Evolutionary conservation across 2,797 vertebrate species (phyloP), one percentile per base, ranked within the genome.

Genomic region (Sciaenops ocellatus): DNA sequence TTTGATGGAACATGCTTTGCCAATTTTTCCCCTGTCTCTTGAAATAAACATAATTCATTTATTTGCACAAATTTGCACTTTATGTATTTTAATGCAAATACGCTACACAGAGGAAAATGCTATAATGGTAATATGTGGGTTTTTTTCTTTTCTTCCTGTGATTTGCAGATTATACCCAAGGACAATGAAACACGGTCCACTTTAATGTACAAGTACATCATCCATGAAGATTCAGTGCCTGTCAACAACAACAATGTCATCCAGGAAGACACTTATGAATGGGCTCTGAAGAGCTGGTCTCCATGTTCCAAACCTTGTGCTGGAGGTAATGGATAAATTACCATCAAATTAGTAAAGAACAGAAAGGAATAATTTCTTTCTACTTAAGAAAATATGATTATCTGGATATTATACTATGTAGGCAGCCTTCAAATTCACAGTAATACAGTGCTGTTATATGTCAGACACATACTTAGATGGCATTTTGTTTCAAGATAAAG

Each of bases 231-330:
- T 67, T 98, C 97, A 0, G 96, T 98, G 12, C 97, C 97, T 0
- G 94, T 99, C 89, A 98, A 96, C 94, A 98, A 96, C 93, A 99
- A 99, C 94, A 99, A 99, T 0, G 97, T 99, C 6, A 97, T 99
- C 56, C 97, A 97, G 89, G 98, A 99, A 78, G 98, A 99, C 68
- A 82, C 91, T 0, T 99, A 97, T 0, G 98, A 99, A 89, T 99
- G 98, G 98, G 98, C 97, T 0, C 90, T 99, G 61, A 99, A 98
- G 94, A 99, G 96, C 80, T 99, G 98, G 98, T 98, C 98, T 1
- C 96, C 96, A 0, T 99, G 98, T 65, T 98, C 98, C 81, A 97
- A 96, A 80, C 96, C 97, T 12, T 99, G 98, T 11, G 96, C 96
- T 1, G 97, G 97, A 97, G 98, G 98, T 98, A 95, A 85, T 2